Conservation (phyloP, 1,140 invertebrate genomes). For the Drosophila pandora region DNA sequence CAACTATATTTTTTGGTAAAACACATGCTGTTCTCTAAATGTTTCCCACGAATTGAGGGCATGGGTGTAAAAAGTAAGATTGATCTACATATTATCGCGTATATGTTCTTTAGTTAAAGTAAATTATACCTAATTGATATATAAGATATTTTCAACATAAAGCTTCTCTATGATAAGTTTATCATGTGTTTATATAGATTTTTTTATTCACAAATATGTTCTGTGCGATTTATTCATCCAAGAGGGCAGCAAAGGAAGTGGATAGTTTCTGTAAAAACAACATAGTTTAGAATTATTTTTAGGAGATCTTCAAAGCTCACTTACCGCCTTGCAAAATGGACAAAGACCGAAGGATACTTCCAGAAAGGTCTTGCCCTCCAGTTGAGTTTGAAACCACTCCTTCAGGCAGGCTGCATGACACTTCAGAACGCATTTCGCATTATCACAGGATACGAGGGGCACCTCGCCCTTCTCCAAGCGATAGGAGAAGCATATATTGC, state of each 20-base stretch:
- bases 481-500: conserved; percentile 76
- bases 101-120: conserved; percentile 51
- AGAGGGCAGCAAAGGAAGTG: conserved; percentile 70
- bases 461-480: conserved; percentile 67
- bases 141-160: conserved; percentile 39
- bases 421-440: conserved; percentile 65
- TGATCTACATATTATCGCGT: conserved; percentile 54
- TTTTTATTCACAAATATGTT: background rate
- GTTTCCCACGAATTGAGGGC: background rate
- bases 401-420: conserved; percentile 75
- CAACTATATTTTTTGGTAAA: conserved; percentile 20
- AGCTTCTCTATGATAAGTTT: conserved; percentile 30
- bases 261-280: conserved; percentile 67
- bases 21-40: background rate
- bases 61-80: conserved; percentile 30
- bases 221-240: conserved; percentile 34
- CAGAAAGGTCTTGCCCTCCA: conserved; percentile 72
- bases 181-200: conserved; percentile 5
- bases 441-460: conserved; percentile 80
- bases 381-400: conserved; percentile 76
- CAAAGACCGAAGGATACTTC: conserved; percentile 71
- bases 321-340: conserved; percentile 80
- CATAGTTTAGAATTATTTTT: too few species aligned
- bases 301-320: background rate
- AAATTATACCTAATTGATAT: conserved; percentile 55